phyloP scores from a whole-genome alignment of 2,888 invertebrate genomes.

The Philereme transversata region DNA sequence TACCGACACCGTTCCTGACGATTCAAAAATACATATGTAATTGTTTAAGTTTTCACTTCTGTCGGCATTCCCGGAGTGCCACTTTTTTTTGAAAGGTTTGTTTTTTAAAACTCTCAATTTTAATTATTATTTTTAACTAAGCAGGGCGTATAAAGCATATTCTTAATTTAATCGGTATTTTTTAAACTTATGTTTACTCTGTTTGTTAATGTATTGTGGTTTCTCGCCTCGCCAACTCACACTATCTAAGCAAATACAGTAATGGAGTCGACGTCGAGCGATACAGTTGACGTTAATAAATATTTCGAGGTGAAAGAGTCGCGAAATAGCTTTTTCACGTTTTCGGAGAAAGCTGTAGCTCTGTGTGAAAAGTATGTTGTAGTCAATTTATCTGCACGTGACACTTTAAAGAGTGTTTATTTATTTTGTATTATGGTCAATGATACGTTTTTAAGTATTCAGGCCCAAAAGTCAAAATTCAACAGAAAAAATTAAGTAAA shows the following conservation, averaged over 20 bases:
- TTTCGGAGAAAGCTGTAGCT: conserved; percentile 18
- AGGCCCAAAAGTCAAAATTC: too few species aligned
- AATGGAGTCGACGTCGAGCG: conserved; percentile 53
- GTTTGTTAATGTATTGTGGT: not conserved
- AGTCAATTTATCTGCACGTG: conserved; percentile 20
- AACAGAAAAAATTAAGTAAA: too few species aligned
- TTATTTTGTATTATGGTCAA: conserved; percentile 4
- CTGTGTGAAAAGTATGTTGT: conserved; percentile 16
- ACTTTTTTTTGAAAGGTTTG: too few species aligned
- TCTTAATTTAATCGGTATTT: not conserved
- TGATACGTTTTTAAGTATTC: not conserved
- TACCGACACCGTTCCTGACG: too few species aligned
- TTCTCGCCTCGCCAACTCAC: conserved; percentile 39
- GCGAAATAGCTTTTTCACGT: conserved; percentile 34
- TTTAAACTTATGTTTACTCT: not conserved
- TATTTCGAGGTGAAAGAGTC: conserved; percentile 36
- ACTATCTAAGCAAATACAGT: conserved; percentile 61
- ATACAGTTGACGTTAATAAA: conserved; percentile 47
- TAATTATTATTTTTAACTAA: too few species aligned
- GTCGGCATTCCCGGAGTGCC: too few species aligned
- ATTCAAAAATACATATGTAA: too few species aligned
- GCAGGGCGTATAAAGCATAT: too few species aligned
- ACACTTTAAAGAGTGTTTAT: conserved; percentile 7
- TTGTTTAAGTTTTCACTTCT: too few species aligned
- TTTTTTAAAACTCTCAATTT: too few species aligned